Evolutionary conservation across 1,140 invertebrate genomes (phyloP).

Genomic region (Scylla paramamosain): DNA sequence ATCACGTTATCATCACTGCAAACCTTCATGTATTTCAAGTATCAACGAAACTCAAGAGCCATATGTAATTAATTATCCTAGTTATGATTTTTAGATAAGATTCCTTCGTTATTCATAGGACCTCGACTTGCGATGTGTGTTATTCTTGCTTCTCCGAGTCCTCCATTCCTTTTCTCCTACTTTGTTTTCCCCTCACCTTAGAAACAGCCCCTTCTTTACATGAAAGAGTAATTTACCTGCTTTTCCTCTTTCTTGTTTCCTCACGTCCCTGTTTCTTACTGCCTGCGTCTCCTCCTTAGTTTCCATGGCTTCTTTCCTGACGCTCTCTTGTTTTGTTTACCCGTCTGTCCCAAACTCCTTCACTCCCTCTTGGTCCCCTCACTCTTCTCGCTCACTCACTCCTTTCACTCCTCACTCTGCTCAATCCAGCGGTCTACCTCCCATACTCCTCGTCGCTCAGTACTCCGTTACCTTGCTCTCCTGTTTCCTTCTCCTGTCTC

Average conservation of each 20-base stretch:
- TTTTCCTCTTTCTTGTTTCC: background rate
- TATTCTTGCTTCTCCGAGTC: background rate
- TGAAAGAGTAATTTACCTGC: too few relatives aligned
- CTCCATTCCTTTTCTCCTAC: background rate
- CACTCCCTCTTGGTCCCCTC: background rate
- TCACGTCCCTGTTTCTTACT: background rate
- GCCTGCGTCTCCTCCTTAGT: background rate
- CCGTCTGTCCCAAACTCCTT: background rate
- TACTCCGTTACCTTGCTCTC: background rate
- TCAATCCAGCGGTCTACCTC: background rate
- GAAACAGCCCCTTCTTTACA: background rate
- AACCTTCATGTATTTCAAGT: too few relatives aligned
- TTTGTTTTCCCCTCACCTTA: background rate
- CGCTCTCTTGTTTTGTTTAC: background rate
- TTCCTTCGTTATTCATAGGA: too few relatives aligned
- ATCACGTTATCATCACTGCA: too few relatives aligned
- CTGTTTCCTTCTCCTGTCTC: background rate
- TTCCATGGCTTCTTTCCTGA: background rate
- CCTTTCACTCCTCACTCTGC: background rate
- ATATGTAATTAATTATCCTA: too few relatives aligned
- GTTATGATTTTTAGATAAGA: too few relatives aligned
- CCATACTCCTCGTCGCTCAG: background rate
- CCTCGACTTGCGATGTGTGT: background rate
- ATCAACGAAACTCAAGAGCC: too few relatives aligned
- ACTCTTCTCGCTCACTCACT: background rate